These are phyloP conservation scores for Melanchra persicariae DNA, from an alignment of 2,888 invertebrate genomes.

Conservation along the genomic window DNA sequence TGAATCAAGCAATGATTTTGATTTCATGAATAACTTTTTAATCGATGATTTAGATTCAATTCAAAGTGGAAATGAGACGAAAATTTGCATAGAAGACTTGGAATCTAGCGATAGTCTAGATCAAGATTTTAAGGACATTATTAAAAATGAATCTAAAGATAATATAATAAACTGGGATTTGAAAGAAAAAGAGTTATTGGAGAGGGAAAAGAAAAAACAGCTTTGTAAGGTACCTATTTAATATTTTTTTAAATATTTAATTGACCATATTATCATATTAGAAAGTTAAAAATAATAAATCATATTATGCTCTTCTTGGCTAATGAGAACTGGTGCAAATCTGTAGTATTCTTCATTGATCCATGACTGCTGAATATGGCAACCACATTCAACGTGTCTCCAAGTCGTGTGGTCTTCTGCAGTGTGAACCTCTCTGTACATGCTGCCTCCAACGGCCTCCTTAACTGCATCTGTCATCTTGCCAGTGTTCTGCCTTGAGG, in stretches of 20 bases:
- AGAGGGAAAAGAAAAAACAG: conserved; percentile 45
- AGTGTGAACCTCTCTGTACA: no score
- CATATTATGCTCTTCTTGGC: no score
- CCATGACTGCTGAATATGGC: no score
- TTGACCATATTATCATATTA: no score
- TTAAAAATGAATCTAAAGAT: conserved; percentile 17
- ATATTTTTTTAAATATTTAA: background rate
- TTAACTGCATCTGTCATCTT: no score
- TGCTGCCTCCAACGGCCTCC: no score
- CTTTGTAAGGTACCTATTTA: conserved; percentile 40
- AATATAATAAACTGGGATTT: conserved; percentile 25
- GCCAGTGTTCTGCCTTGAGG: no score
- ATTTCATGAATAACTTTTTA: conserved; percentile 40
- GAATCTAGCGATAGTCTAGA: conserved; percentile 57
- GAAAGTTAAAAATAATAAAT: no score
- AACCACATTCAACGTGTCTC: no score
- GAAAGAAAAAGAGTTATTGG: conserved; percentile 51
- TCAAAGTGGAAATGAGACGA: conserved; percentile 8
- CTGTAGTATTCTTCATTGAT: no score
- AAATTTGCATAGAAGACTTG: conserved; percentile 53
- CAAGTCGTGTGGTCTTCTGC: no score
- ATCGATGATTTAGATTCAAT: conserved; percentile 41
- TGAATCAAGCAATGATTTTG: conserved; percentile 61
- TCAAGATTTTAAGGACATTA: conserved; percentile 17
- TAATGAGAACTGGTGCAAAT: no score